Evolutionary conservation across 2,797 vertebrate genomes (phyloP).

Genomic region (Enoplosus armatus): DNA sequence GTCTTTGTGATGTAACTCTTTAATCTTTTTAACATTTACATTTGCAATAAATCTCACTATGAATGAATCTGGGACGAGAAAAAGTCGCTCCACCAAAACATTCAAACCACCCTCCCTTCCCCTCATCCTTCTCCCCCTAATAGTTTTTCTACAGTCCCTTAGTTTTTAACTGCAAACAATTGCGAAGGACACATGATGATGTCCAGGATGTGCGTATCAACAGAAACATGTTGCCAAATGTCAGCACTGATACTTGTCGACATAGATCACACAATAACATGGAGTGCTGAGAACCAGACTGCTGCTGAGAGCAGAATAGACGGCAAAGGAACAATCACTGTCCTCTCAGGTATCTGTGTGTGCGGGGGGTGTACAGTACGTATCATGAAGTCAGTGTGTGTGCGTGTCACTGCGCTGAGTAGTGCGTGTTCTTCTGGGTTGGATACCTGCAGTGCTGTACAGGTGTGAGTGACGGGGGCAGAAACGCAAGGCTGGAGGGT

Average conservation of each 20-base stretch:
- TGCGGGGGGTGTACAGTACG: constrained; percentile 29
- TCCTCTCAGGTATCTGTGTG: constrained; percentile 36
- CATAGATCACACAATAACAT: constrained; percentile 26
- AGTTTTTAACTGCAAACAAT: neutral
- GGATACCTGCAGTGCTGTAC: constrained; percentile 55
- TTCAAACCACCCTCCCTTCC: neutral
- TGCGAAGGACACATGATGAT: neutral
- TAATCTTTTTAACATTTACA: neutral
- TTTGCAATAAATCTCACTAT: neutral
- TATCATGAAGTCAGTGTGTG: constrained; percentile 30
- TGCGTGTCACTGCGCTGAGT: constrained; percentile 3
- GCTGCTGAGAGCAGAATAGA: constrained; percentile 29
- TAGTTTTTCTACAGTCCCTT: neutral
- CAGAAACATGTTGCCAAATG: constrained; percentile 45
- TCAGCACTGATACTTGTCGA: constrained; percentile 41
- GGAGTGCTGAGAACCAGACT: constrained; percentile 11
- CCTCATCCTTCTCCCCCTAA: neutral
- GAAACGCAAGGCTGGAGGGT: constrained; percentile 66
- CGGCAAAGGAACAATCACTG: constrained; percentile 51
- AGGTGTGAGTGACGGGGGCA: constrained; percentile 68
- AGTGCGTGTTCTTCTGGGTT: constrained; percentile 32
- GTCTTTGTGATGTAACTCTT: neutral
- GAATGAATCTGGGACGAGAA: neutral
- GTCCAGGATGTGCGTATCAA: constrained; percentile 2
- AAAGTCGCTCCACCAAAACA: neutral